Conservation (phyloP, 2,888 invertebrate species). For the Iphiclides podalirius region DNA sequence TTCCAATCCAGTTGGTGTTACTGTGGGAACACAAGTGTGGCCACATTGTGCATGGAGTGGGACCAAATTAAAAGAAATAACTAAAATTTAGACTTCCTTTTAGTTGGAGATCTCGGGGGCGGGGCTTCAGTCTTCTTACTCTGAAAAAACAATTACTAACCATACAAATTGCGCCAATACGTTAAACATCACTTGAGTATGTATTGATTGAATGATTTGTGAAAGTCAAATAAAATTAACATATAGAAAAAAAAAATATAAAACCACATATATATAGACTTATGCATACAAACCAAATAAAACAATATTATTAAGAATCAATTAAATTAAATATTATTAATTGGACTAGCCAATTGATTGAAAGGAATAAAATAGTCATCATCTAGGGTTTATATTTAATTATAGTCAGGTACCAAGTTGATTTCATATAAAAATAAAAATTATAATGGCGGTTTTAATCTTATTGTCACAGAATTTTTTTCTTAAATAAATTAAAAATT, state of each 20-base stretch:
- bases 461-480: no score
- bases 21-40: constrained; percentile 8
- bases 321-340: no score
- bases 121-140: constrained; percentile 72
- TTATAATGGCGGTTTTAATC: no score
- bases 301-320: no score
- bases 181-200: background rate
- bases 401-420: no score
- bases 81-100: constrained; percentile 63
- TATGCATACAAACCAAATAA: no score
- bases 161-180: constrained; percentile 1
- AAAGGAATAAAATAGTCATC: no score
- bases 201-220: background rate
- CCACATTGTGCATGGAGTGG: constrained; percentile 10
- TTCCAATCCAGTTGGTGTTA: constrained; percentile 12
- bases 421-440: no score
- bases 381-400: no score
- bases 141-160: constrained; percentile 43
- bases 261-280: no score
- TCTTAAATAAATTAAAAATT: no score
- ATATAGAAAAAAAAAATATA: constrained; percentile 1
- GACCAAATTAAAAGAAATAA: background rate
- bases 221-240: background rate
- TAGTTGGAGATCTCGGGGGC: constrained; percentile 59
- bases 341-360: no score